Evolutionary conservation across 2,888 invertebrate species (phyloP), one percentile per base, ranked within the genome.

Genomic region (Doris montereyensis): DNA sequence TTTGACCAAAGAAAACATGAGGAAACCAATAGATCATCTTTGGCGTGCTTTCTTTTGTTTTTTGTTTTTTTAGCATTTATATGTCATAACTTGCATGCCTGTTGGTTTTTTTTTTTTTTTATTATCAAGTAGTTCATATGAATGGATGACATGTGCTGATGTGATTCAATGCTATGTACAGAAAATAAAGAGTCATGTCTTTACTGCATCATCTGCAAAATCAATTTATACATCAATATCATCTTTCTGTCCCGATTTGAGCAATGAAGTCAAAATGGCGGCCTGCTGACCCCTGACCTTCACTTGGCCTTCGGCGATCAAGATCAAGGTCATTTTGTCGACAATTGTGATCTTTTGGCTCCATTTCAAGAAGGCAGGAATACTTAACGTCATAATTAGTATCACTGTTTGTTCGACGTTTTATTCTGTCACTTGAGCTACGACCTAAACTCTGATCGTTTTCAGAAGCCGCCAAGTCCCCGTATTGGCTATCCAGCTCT

Each of bases 181-280:
- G n/a, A n/a, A n/a, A n/a, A n/a, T n/a, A n/a, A n/a, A n/a, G n/a
- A n/a, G n/a, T n/a, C n/a, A n/a, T n/a, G n/a, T n/a, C n/a, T n/a
- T n/a, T n/a, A n/a, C n/a, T n/a, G n/a, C n/a, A n/a, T n/a, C n/a
- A n/a, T n/a, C n/a, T n/a, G n/a, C n/a, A n/a, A n/a, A n/a, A n/a
- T n/a, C n/a, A n/a, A n/a, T n/a, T n/a, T 57, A 78, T 4, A 79
- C 79, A 21, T 79, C 79, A 21, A 79, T 79, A 24, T 60, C 75
- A 10, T 79, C 79, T 30, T n/a, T 70, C 0, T 68, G 58, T 0
- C 21, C 58, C 4, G 75, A 75, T 21, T 75, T 74, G 34, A 79
- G 57, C 68, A 79, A 60, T 10, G 79, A 79, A 3, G 67, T 79
- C 70, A 68, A 30, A 34, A 79, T 58, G n/a, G 70, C 79, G 2